Percentiles rank a stretch among this genome's conserved stretches.
phyloP scores from a whole-genome alignment of 2,888 invertebrate genomes.

The Himalopsyche anomala region DNA sequence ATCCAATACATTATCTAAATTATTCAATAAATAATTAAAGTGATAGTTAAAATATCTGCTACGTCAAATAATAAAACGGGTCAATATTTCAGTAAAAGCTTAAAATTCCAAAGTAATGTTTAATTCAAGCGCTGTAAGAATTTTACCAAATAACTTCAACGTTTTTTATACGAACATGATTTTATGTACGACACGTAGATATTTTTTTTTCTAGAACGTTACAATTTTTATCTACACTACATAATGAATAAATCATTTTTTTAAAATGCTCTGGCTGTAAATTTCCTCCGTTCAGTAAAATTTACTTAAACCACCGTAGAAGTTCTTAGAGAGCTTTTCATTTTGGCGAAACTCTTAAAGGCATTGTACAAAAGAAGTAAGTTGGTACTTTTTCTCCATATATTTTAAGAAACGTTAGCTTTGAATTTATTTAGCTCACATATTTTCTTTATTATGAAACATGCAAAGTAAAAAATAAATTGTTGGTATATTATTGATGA shows the following conservation, averaged over 20 bases:
- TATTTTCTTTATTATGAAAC: too few species aligned
- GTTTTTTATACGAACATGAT: not conserved
- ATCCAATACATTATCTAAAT: too few species aligned
- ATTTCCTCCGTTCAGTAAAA: not conserved
- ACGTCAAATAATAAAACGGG: not conserved
- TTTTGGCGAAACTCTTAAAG: conserved; percentile 1
- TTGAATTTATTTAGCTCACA: not conserved
- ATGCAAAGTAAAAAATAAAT: too few species aligned
- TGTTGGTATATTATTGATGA: too few species aligned
- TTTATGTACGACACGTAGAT: not conserved
- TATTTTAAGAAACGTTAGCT: not conserved
- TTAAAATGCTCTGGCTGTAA: conserved; percentile 6
- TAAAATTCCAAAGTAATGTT: not conserved
- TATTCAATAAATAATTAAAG: not conserved
- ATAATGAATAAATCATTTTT: conserved; percentile 31
- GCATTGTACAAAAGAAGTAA: conserved; percentile 2
- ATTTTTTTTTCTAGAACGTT: conserved; percentile 5
- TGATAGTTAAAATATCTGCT: not conserved
- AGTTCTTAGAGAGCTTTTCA: conserved; percentile 11
- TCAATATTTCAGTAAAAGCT: not conserved
- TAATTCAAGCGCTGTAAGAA: not conserved
- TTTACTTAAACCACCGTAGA: conserved; percentile 13
- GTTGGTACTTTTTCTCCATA: not conserved
- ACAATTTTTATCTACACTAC: conserved; percentile 14
- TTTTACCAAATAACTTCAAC: not conserved